A percentile compares a stretch with the other conserved stretches of the same genome.
Evolutionary conservation across 2,113 vertebrate species (phyloP).

Genomic region (Ploceus nigricollis): DNA sequence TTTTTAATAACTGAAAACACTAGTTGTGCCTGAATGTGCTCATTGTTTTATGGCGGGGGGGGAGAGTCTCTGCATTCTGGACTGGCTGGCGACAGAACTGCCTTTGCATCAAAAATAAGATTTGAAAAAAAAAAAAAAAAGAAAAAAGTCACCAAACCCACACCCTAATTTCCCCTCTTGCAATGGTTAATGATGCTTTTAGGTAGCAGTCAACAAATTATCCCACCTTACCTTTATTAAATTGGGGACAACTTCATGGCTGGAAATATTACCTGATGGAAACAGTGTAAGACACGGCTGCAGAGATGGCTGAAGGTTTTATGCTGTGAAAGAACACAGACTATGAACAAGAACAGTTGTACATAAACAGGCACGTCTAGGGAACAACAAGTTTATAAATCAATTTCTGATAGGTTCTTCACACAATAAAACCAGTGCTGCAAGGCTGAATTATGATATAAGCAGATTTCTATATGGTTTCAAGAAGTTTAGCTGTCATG

Average conservation of each 20-base stretch:
- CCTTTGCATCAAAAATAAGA: slow-evolving; percentile 73
- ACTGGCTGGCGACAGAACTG: slow-evolving; percentile 78
- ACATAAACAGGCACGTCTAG: background rate
- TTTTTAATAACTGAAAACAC: slow-evolving; percentile 86
- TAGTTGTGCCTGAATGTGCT: slow-evolving; percentile 80
- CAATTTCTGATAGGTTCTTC: background rate
- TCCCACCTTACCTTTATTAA: background rate
- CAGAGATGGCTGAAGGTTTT: background rate
- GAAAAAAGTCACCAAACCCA: background rate
- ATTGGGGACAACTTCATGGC: background rate
- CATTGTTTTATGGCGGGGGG: slow-evolving; percentile 76
- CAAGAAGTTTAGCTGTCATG: background rate
- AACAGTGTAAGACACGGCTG: background rate
- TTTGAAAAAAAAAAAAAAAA: background rate
- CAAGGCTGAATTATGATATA: background rate
- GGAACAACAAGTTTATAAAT: background rate
- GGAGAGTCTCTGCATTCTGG: slow-evolving; percentile 68
- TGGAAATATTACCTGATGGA: background rate
- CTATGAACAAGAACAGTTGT: fast-evolving
- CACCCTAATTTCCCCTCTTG: slow-evolving; percentile 24
- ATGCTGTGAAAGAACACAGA: background rate
- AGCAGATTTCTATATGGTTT: background rate
- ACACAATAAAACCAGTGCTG: background rate
- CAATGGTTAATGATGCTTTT: slow-evolving; percentile 26
- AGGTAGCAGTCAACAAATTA: slow-evolving; percentile 59